Evolutionary conservation across 2,797 vertebrate genomes (phyloP), one percentile per base, ranked within the genome.

Genomic region (Pangasius sanitwongsei): DNA sequence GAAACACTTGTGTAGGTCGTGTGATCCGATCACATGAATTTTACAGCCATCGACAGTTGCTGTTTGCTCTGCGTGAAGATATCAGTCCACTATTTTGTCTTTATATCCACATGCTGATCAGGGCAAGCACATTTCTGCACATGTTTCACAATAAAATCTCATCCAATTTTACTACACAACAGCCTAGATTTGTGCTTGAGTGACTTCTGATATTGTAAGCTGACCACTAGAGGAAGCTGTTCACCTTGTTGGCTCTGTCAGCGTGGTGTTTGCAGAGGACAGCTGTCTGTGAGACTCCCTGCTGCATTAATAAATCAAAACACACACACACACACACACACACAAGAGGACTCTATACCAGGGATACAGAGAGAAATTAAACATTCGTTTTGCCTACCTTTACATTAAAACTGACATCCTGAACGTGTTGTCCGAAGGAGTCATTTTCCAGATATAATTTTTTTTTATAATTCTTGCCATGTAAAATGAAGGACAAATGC

Each of bases 241-340:
- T 83, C 48, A 86, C 82, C 92, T 92, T 81, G 67, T 55, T 59
- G 37, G 55, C 9, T 63, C 31, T 59, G 16, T 5, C 34, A n/a
- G 69, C 85, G 86, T 84, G 61, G 44, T n/a, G 72, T 86, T 74
- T 91, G 89, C 89, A 70, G 85, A 89, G 61, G 87, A 90, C 90
- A 91, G 90, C 92, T 92, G 91, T 92, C 87, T 91, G 63, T 81
- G 86, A 89, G 89, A 89, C 84, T 87, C 90, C 83, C 88, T 92
- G 87, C 93, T 93, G 92, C 93, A 93, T 92, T 92, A 92, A 93
- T 93, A 93, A 91, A 92, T 93, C 92, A 93, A 88, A 90, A 90
- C 74, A 92, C 87, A 91, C 70, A 86, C 55, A 88, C 72, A 88
- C 67, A 90, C 86, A 89, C 88, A 89, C 83, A 53, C 75, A 78